Base-by-base conservation (phyloP, 2,113 vertebrate genomes). In the Cardinalis cardinalis region DNA sequence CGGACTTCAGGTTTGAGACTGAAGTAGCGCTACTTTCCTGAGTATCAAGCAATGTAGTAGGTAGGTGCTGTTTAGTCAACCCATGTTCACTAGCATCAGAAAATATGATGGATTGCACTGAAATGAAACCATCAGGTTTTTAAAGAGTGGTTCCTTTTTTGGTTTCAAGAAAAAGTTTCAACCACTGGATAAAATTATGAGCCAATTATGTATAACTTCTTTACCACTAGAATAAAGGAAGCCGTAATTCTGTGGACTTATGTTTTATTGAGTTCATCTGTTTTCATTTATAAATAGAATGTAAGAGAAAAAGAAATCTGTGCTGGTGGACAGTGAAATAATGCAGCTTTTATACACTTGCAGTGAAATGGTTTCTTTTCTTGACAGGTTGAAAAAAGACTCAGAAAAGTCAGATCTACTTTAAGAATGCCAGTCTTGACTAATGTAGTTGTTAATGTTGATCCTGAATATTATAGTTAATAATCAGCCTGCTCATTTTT, bases 211-310 rank as follows among this genome's bases (percentile, higher is more conserved):
- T 92, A 92, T 96, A 97, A 96, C 88, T 96, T 74, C 90, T 96
- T 95, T 90, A 94, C 94, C 94, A 90, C 89, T 93, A 95, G 91
- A 94, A 97, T 90, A 97, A 97, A 96, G 96, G 95, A 97, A 97
- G 90, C 93, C 90, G 52, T 97, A 97, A 97, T 97, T 96, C 68
- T 91, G 83, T 91, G 86, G 93, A 51, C 89, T 94, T 97, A 89
- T 0, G 1, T 96, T 97, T 97, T 97, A 97, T 97, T 97, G 92
- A 93, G 88, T 96, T 97, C 95, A 96, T 97, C 96, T 98, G 97
- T 97, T 97, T 97, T 97, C 93, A 94, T 96, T 97, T 97, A 96
- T 95, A 95, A 96, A 97, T 72, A 90, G 89, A 94, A 92, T 76
- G 71, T 68, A 76, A 88, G 87, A 95, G 69, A 82, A 82, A 77